Percentiles rank a stretch among this genome's conserved stretches.
Conservation (phyloP, 2,797 vertebrate species). For the Acanthurus tractus region DNA sequence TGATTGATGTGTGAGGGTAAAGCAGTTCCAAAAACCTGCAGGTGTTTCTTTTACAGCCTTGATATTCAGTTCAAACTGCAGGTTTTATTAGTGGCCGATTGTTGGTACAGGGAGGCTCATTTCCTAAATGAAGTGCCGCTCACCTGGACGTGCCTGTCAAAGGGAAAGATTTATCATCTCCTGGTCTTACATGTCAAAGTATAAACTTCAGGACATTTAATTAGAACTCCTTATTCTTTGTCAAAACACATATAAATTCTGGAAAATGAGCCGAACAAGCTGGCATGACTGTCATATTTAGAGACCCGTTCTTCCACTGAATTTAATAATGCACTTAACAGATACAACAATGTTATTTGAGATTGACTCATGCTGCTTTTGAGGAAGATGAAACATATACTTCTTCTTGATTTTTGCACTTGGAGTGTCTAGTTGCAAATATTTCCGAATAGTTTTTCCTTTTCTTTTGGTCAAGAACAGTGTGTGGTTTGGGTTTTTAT, state of each 20-base stretch:
- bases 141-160: slow-evolving; percentile 71
- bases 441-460: neutral
- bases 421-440: slow-evolving; percentile 13
- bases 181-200: slow-evolving; percentile 65
- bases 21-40: slow-evolving; percentile 79
- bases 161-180: slow-evolving; percentile 74
- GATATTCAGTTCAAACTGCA: slow-evolving; percentile 74
- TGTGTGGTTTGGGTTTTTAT: slow-evolving; percentile 24
- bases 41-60: slow-evolving; percentile 82
- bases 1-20: slow-evolving; percentile 75
- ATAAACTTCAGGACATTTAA: slow-evolving; percentile 69
- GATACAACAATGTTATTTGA: slow-evolving; percentile 34
- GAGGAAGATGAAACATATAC: slow-evolving; percentile 19
- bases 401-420: slow-evolving; percentile 9
- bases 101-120: slow-evolving; percentile 78
- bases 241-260: slow-evolving; percentile 63
- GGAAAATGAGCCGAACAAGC: slow-evolving; percentile 49
- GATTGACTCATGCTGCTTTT: slow-evolving; percentile 37
- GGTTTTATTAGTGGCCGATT: slow-evolving; percentile 76
- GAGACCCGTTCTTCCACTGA: slow-evolving; percentile 14
- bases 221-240: slow-evolving; percentile 55
- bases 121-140: slow-evolving; percentile 78
- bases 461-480: slow-evolving; percentile 10
- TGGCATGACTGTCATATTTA: slow-evolving; percentile 37
- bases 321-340: slow-evolving; percentile 42